phyloP scores from a whole-genome alignment of 2,113 vertebrate species.

The Ptychochromis oligacanthus region DNA sequence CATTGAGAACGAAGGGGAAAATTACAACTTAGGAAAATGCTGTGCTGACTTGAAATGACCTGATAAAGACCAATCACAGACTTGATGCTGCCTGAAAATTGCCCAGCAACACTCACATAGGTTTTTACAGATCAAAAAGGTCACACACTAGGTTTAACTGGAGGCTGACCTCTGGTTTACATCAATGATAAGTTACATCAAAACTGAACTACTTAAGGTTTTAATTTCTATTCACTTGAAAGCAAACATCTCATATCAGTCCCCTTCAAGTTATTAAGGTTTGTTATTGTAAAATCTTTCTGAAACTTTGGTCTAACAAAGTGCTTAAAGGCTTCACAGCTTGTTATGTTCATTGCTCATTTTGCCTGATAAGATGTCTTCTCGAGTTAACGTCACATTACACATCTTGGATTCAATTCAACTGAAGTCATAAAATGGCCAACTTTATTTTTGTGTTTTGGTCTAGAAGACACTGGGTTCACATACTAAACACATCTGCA shows the following conservation, averaged over 20 bases:
- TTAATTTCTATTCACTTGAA: not conserved
- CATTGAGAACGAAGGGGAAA: conserved; percentile 43
- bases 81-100: not conserved
- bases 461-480: too few relatives aligned
- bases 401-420: too few relatives aligned
- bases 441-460: too few relatives aligned
- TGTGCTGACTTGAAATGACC: conserved; percentile 37
- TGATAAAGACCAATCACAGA: conserved; percentile 28
- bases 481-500: not conserved
- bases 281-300: not conserved
- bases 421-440: too few relatives aligned
- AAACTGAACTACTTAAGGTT: not conserved
- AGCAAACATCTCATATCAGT: not conserved
- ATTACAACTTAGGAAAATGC: not conserved
- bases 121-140: not conserved
- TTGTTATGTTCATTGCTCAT: too few relatives aligned
- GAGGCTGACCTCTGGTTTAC: not conserved
- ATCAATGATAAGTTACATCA: not conserved
- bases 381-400: too few relatives aligned
- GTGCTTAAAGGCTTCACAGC: too few relatives aligned
- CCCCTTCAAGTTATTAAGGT: not conserved
- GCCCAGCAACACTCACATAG: not conserved
- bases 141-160: not conserved
- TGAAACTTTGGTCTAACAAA: too few relatives aligned
- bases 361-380: too few relatives aligned